phyloP scores from a whole-genome alignment of 30 jellyfish, hydroid and myxozoan species.

The Turritopsis rubra region DNA sequence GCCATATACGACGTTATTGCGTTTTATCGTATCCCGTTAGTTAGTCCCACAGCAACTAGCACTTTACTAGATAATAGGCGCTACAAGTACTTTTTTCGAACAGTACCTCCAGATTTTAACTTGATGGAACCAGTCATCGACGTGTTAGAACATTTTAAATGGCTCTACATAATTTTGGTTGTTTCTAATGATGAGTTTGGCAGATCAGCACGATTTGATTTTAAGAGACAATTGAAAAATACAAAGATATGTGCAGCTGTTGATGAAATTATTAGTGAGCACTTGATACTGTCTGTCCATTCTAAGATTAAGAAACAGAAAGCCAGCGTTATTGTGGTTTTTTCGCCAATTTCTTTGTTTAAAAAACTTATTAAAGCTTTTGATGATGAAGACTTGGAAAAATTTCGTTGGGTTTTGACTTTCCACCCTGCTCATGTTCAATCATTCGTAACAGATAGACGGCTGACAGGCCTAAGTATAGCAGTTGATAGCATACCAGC shows the following conservation, averaged over 20 bases:
- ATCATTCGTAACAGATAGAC: constrained; percentile 15
- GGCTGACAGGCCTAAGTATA: constrained; percentile 49
- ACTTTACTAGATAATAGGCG: constrained; percentile 49
- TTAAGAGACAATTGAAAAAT: constrained; percentile 12
- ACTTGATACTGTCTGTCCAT: constrained; percentile 11
- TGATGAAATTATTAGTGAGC: constrained; percentile 45
- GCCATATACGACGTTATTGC: constrained; percentile 81
- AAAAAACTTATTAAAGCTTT: background rate
- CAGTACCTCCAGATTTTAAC: constrained; percentile 74
- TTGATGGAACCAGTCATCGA: constrained; percentile 43
- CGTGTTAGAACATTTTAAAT: constrained; percentile 29
- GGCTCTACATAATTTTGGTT: constrained; percentile 64
- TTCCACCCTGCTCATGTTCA: constrained; percentile 58
- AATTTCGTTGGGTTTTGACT: constrained; percentile 54
- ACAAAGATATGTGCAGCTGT: constrained; percentile 49
- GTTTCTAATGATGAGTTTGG: constrained; percentile 88
- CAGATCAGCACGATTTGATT: constrained; percentile 63
- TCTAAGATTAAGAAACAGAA: constrained; percentile 15
- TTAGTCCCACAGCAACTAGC: constrained; percentile 83
- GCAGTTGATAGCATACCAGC: constrained; percentile 27
- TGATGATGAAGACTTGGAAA: constrained; percentile 10
- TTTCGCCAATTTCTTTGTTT: constrained; percentile 6
- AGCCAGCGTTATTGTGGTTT: constrained; percentile 40
- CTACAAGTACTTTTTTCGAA: constrained; percentile 64
- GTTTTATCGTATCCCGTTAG: constrained; percentile 63